Conservation (phyloP, 2,797 vertebrate genomes). For the Oophaga sylvatica region DNA sequence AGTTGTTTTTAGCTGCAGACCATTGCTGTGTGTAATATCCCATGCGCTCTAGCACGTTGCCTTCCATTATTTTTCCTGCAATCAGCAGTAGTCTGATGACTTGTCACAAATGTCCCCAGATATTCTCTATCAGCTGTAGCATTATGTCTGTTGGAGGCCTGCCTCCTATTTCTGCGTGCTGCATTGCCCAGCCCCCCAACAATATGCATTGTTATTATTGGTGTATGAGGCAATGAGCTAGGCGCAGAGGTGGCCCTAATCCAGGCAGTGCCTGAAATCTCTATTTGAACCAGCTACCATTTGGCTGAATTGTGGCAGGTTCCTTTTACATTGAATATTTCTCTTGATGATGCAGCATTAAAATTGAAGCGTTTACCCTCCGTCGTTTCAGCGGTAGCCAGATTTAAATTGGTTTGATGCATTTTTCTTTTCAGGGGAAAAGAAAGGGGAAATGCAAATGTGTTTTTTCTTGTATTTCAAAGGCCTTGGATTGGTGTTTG, state of each 20-base stretch:
- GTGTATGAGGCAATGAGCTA: neutral
- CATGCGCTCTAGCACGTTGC: no score
- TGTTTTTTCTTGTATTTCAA: slow-evolving; percentile 53
- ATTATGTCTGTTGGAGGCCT: neutral
- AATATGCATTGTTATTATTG: neutral
- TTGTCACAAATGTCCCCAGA: no score
- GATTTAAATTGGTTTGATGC: slow-evolving; percentile 50
- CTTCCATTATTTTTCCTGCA: no score
- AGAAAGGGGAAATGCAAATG: slow-evolving; percentile 38
- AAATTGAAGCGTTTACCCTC: slow-evolving; percentile 3
- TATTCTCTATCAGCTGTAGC: no score
- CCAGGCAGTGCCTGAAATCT: neutral
- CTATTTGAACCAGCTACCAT: slow-evolving; percentile 17
- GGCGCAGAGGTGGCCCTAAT: neutral
- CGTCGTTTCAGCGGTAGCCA: slow-evolving; percentile 36
- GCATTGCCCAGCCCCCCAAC: neutral
- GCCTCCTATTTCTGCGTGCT: no score
- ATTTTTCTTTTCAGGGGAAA: slow-evolving; percentile 34
- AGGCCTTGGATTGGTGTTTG: slow-evolving; percentile 54
- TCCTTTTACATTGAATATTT: slow-evolving; percentile 20
- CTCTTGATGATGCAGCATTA: slow-evolving; percentile 33
- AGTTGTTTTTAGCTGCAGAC: no score
- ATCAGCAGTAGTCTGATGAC: no score
- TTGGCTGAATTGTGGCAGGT: neutral
- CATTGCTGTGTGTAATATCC: no score